phyloP scores from a whole-genome alignment of 1,140 invertebrate species.

The Philotrypesis tridentata region DNA sequence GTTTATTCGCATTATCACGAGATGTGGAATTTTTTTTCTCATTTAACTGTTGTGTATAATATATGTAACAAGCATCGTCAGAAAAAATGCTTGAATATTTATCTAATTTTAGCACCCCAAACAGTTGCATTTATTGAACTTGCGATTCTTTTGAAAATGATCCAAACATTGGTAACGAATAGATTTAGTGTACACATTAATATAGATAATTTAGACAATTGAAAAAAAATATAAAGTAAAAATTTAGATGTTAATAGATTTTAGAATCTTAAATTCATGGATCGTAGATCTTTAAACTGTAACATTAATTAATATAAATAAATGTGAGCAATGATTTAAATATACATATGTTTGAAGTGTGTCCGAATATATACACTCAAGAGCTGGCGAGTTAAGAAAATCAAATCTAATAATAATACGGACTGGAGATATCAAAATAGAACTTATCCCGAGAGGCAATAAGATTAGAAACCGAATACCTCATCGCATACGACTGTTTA shows the following conservation, averaged over 20 bases:
- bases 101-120: no score
- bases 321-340: not conserved
- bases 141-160: no score
- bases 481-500: not conserved
- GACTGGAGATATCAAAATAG: slow-evolving; percentile 33
- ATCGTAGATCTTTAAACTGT: no score
- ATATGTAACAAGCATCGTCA: not conserved
- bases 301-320: not conserved
- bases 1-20: not conserved
- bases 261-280: no score
- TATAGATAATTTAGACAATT: no score
- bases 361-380: not conserved
- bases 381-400: not conserved
- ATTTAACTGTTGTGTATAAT: not conserved
- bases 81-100: no score
- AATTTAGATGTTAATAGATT: no score
- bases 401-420: slow-evolving; percentile 14
- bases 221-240: no score
- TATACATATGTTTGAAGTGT: not conserved
- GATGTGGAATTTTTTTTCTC: no score
- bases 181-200: no score
- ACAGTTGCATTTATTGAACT: no score
- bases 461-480: slow-evolving; percentile 33
- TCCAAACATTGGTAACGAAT: no score
- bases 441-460: slow-evolving; percentile 30